Evolutionary conservation across 2,888 invertebrate genomes (phyloP), one percentile per base, ranked within the genome.

Genomic region (Myopa testacea): DNA sequence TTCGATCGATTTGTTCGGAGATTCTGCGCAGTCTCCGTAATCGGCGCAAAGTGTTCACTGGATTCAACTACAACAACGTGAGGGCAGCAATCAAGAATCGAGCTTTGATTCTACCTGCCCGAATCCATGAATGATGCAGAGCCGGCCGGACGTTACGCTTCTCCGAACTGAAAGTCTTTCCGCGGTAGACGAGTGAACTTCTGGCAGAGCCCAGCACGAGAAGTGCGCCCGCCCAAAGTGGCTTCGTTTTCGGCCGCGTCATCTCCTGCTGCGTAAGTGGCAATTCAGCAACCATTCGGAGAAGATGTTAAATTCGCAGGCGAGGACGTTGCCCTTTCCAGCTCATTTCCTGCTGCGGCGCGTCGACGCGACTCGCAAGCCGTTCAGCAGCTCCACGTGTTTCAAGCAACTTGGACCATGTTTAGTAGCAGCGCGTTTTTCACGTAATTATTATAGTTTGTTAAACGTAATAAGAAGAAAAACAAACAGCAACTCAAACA

Each of bases 301-400:
- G 10, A 45, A 45, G 45, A 45, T 37, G 12, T 65, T 38, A 4
- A 38, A 65, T 72, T 74, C 19, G 52, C 65, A 34, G 37, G 50
- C 8, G 37, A 65, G 74, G 63, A 74, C 74, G 37, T 74, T 74
- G 74, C 74, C 74, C 74, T 74, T 62, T 26, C 14, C 40, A 16
- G 34, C 5, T 26, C 1, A 26, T 26, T 26, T 26, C 26, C 26
- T 26, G 26, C 26, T 26, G 26, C 26, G 26, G 26, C 26, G 26
- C 26, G 26, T 16, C 37, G 55, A 52, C 34, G 26, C 26, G 40
- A 12, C 12, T 68, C 45, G 16, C 55, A n/a, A 5, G 4, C 55
- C 55, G 55, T 55, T 55, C 55, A 16, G 55, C 55, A 10, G n/a
- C 16, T 67, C 40, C 40, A 67, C 67, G 40, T 65, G 65, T 37